Percentiles rank a stretch among this genome's conserved stretches.
Evolutionary conservation across 2,113 vertebrate species (phyloP).

Genomic region (Patagioenas fasciata): DNA sequence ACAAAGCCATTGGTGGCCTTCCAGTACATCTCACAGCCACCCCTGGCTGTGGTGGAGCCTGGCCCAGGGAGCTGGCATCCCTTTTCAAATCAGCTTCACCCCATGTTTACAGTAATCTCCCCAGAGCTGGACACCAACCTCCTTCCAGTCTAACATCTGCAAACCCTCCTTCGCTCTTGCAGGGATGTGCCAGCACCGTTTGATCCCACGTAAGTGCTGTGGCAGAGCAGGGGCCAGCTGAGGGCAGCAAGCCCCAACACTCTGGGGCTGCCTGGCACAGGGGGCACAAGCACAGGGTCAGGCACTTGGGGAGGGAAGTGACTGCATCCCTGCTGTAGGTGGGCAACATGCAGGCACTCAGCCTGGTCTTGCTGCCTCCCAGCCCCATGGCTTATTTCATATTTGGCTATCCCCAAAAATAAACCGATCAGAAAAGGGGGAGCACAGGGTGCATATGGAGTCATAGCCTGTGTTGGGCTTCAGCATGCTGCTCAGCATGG

Average conservation of each 20-base stretch:
- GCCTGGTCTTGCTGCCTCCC: neutral
- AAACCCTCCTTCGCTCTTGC: neutral
- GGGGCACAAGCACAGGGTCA: too few relatives aligned
- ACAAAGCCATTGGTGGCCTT: rapidly evolving
- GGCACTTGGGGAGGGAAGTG: rapidly evolving
- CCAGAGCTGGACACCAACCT: neutral
- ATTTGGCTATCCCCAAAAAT: neutral
- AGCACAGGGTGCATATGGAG: neutral
- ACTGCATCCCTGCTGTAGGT: neutral
- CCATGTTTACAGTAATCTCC: neutral
- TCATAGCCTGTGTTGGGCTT: conserved; percentile 41
- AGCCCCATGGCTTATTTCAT: neutral
- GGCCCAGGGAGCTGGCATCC: neutral
- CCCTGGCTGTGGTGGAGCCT: neutral
- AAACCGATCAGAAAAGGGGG: conserved; percentile 14
- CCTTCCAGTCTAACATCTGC: neutral
- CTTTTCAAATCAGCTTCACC: neutral
- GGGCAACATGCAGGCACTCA: neutral
- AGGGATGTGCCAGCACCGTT: neutral
- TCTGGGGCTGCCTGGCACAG: neutral
- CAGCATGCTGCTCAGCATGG: neutral
- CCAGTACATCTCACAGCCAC: neutral
- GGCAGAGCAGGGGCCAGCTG: neutral
- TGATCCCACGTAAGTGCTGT: neutral
- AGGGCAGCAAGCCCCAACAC: neutral